Conservation (phyloP, 2,113 vertebrate species). For the Eulacestoma nigropectus region DNA sequence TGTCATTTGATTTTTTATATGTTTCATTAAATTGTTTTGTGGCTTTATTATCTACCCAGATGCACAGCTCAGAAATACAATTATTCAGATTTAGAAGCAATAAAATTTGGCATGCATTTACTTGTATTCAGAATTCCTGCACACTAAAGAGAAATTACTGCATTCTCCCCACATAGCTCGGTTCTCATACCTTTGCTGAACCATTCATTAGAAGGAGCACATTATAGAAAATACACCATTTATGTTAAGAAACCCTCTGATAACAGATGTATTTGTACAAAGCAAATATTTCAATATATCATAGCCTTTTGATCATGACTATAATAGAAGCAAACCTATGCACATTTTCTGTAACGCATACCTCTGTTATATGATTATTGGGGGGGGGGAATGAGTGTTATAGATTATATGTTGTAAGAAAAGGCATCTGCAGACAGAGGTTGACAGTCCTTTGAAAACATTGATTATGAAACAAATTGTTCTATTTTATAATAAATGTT, state of each 20-base stretch:
- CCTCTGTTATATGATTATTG: constrained; percentile 54
- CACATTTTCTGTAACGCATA: constrained; percentile 60
- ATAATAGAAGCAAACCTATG: constrained; percentile 69
- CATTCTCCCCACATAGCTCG: constrained; percentile 73
- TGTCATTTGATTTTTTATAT: constrained; percentile 82
- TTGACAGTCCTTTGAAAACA: constrained; percentile 7
- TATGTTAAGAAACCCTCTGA: constrained; percentile 78
- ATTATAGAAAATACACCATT: constrained; percentile 81
- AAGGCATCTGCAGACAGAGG: constrained; percentile 17
- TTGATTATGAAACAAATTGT: constrained; percentile 19
- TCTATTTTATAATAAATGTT: constrained; percentile 17
- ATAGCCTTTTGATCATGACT: constrained; percentile 72
- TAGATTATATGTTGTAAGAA: constrained; percentile 40
- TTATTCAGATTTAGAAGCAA: constrained; percentile 84
- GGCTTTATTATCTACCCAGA: constrained; percentile 83
- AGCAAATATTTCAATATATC: constrained; percentile 77
- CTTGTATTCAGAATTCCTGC: constrained; percentile 79
- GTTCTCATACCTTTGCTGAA: constrained; percentile 69
- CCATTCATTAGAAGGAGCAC: constrained; percentile 76
- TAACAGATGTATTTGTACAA: constrained; percentile 75
- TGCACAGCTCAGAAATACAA: constrained; percentile 82
- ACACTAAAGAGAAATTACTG: constrained; percentile 81
- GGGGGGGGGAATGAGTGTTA: constrained; percentile 23
- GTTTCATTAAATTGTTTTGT: constrained; percentile 85
- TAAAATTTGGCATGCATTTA: constrained; percentile 82